Conservation (phyloP, 2,888 invertebrate genomes). For the Leptinotarsa tumamoca region DNA sequence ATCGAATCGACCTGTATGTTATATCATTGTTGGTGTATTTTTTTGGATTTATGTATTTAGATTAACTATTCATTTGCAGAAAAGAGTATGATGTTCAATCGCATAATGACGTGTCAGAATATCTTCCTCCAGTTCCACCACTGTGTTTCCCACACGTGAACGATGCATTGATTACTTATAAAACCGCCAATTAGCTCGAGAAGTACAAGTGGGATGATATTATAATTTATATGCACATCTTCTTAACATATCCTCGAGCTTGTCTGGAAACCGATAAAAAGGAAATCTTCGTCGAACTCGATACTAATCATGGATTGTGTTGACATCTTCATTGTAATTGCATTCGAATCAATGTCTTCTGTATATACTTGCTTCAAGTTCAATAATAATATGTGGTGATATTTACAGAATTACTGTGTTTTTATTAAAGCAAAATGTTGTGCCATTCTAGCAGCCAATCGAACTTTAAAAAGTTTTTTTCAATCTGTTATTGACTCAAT, state of each 20-base stretch:
- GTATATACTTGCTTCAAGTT: background rate
- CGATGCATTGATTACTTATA: slow-evolving; percentile 49
- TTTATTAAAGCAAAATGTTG: background rate
- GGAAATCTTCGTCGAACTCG: slow-evolving; percentile 15
- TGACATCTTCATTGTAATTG: slow-evolving; percentile 22
- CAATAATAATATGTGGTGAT: background rate
- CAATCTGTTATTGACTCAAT: background rate
- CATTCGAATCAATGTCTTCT: slow-evolving; percentile 14
- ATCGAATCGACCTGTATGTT: no score
- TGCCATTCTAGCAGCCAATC: background rate
- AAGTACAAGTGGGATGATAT: slow-evolving; percentile 45
- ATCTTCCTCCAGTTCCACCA: slow-evolving; percentile 13
- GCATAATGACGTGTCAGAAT: slow-evolving; percentile 15
- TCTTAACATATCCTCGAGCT: slow-evolving; percentile 34
- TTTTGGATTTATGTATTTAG: no score
- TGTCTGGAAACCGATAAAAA: slow-evolving; percentile 29
- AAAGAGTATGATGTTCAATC: no score
- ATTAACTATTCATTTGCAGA: no score
- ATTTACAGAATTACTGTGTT: background rate
- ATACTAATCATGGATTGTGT: background rate
- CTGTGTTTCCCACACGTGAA: slow-evolving; percentile 50
- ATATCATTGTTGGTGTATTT: no score
- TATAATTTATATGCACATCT: slow-evolving; percentile 44
- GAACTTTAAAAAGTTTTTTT: background rate
- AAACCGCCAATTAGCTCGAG: slow-evolving; percentile 49